These are phyloP conservation scores for Eclectus roratus DNA, from an alignment of 2,113 vertebrate genomes.

Conservation along the genomic window DNA sequence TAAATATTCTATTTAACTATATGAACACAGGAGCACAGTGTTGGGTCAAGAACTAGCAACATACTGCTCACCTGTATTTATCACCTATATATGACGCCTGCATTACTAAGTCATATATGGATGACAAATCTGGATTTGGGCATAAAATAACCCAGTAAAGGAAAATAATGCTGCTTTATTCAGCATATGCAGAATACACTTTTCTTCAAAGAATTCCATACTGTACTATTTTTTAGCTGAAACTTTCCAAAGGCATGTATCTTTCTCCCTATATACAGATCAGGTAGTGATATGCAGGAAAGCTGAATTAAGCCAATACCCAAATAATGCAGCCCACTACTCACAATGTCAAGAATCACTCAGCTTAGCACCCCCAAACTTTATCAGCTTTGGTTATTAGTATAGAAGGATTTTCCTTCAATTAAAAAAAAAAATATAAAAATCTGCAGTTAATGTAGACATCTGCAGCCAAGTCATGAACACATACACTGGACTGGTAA, in stretches of 20 bases:
- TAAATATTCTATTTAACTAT: not conserved
- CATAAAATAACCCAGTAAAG: not conserved
- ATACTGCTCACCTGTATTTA: not conserved
- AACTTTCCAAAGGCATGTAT: not conserved
- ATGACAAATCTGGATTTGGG: not conserved
- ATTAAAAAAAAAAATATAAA: not conserved
- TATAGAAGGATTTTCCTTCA: conserved; percentile 6
- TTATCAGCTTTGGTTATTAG: not conserved
- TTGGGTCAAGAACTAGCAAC: not conserved
- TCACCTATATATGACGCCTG: accelerated
- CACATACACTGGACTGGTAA: not conserved
- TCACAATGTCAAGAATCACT: not conserved
- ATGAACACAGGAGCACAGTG: not conserved
- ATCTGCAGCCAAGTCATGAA: not conserved
- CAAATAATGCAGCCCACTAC: not conserved
- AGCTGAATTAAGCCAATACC: not conserved
- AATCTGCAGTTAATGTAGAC: not conserved
- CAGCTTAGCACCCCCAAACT: not conserved
- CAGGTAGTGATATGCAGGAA: not conserved
- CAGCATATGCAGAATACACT: not conserved
- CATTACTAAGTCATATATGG: not conserved
- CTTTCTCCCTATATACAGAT: not conserved
- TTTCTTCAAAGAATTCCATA: not conserved
- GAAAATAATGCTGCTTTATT: not conserved
- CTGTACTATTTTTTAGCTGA: not conserved